A percentile compares a stretch with the other conserved stretches of the same genome.
Evolutionary conservation across 2,113 vertebrate species (phyloP).

Genomic region (Sorex fumeus): DNA sequence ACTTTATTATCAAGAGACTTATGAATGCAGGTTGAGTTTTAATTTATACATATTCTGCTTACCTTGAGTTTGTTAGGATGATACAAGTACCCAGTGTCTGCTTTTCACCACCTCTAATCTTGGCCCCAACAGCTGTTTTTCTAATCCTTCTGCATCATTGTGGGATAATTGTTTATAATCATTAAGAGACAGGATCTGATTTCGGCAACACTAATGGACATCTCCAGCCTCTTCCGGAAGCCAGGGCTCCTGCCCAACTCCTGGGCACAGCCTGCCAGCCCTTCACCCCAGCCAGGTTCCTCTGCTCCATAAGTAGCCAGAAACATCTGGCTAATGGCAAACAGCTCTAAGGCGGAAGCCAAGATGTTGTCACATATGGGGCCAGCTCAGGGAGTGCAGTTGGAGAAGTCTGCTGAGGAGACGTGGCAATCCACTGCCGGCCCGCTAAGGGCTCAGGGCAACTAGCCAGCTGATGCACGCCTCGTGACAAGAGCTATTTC

Average conservation of each 20-base stretch:
- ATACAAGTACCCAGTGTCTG: slow-evolving; percentile 27
- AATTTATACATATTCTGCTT: slow-evolving; percentile 44
- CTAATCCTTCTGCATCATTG: slow-evolving; percentile 42
- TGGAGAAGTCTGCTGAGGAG: slow-evolving; percentile 58
- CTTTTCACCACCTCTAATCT: slow-evolving; percentile 53
- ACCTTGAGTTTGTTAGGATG: slow-evolving; percentile 16
- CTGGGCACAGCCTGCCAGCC: neutral
- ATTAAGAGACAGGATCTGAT: slow-evolving; percentile 59
- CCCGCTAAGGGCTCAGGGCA: slow-evolving; percentile 40
- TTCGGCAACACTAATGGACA: slow-evolving; percentile 50
- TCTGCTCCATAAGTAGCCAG: slow-evolving; percentile 42
- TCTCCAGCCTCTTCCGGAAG: slow-evolving; percentile 61
- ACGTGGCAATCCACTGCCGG: slow-evolving; percentile 19
- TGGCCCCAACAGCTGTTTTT: slow-evolving; percentile 49
- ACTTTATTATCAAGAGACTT: slow-evolving; percentile 42
- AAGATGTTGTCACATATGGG: slow-evolving; percentile 21
- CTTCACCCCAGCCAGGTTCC: slow-evolving; percentile 46
- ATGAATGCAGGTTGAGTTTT: slow-evolving; percentile 47
- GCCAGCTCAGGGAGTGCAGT: neutral
- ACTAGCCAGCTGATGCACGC: slow-evolving; percentile 28
- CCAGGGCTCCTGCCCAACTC: slow-evolving; percentile 28
- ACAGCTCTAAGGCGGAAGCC: slow-evolving; percentile 44
- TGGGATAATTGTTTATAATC: slow-evolving; percentile 47
- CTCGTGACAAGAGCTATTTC: slow-evolving; percentile 53
- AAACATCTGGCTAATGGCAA: slow-evolving; percentile 67